Evolutionary conservation across 2,113 vertebrate species (phyloP).

Genomic region (Melozone crissalis): DNA sequence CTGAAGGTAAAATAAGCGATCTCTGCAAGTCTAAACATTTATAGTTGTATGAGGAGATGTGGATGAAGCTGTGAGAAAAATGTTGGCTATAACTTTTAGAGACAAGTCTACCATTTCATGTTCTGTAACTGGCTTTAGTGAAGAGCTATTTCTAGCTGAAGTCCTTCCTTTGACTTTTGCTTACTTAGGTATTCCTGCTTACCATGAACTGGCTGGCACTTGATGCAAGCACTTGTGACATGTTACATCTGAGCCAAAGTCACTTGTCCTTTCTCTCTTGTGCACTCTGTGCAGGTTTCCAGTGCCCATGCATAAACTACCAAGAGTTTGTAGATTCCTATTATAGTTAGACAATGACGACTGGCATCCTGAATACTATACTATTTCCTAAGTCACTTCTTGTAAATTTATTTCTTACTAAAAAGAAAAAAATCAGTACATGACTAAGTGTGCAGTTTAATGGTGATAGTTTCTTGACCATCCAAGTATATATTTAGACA

Average conservation of each 20-base stretch:
- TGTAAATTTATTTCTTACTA: not conserved
- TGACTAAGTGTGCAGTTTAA: not conserved
- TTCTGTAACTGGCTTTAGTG: conserved; percentile 30
- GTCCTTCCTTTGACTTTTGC: conserved; percentile 68
- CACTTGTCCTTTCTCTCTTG: conserved; percentile 31
- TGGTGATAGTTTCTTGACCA: not conserved
- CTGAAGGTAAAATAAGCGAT: not conserved
- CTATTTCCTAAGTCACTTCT: not conserved
- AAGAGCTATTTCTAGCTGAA: conserved; percentile 68
- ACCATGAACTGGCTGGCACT: conserved; percentile 40
- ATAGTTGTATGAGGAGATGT: not conserved
- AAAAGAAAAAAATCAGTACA: not conserved
- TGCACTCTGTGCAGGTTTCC: not conserved
- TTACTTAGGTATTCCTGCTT: conserved; percentile 69
- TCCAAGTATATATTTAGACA: not conserved
- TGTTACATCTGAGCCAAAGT: conserved; percentile 45
- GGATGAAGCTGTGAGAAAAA: not conserved
- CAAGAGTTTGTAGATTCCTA: not conserved
- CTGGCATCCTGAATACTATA: not conserved
- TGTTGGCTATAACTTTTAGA: not conserved
- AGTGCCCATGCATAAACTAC: not conserved
- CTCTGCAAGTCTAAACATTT: not conserved
- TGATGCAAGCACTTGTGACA: conserved; percentile 47
- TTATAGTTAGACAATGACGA: not conserved
- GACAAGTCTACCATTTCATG: not conserved